phyloP scores from a whole-genome alignment of 2,797 vertebrate species.

The Crotalus adamanteus region DNA sequence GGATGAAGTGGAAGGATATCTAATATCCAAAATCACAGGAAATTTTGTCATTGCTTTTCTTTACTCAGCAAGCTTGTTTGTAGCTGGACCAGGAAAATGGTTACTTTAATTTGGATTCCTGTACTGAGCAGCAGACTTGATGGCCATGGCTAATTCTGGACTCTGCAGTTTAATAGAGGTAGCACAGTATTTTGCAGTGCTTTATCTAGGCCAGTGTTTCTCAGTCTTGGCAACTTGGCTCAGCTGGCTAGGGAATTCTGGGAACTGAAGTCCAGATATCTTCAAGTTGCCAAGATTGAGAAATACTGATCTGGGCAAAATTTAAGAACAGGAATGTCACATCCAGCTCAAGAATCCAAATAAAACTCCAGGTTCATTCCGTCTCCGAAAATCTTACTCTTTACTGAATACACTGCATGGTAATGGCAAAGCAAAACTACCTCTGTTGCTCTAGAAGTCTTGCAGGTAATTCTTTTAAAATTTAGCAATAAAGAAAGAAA shows the following conservation, averaged over 20 bases:
- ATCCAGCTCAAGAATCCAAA: too few relatives aligned
- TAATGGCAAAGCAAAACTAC: too few relatives aligned
- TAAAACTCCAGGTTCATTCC: too few relatives aligned
- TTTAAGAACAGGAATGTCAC: too few relatives aligned
- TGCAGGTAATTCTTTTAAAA: not conserved
- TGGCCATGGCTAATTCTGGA: not conserved
- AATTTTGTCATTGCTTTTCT: not conserved
- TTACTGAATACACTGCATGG: too few relatives aligned
- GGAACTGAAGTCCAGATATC: not conserved
- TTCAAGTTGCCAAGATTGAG: not conserved
- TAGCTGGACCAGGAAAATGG: not conserved
- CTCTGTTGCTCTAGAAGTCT: not conserved
- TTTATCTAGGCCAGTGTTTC: not conserved
- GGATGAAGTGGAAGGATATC: not conserved
- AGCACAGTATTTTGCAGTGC: not conserved
- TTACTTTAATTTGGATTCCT: not conserved
- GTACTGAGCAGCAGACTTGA: not conserved
- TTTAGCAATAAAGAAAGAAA: not conserved
- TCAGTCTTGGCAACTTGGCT: not conserved
- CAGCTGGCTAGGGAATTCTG: not conserved
- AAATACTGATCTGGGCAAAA: too few relatives aligned
- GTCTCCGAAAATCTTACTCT: too few relatives aligned
- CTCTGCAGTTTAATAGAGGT: not conserved
- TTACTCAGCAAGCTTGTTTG: not conserved
- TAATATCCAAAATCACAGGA: not conserved